Conservation (phyloP, 2,888 invertebrate species). For the Galeopsomyia nigrocyanea region DNA sequence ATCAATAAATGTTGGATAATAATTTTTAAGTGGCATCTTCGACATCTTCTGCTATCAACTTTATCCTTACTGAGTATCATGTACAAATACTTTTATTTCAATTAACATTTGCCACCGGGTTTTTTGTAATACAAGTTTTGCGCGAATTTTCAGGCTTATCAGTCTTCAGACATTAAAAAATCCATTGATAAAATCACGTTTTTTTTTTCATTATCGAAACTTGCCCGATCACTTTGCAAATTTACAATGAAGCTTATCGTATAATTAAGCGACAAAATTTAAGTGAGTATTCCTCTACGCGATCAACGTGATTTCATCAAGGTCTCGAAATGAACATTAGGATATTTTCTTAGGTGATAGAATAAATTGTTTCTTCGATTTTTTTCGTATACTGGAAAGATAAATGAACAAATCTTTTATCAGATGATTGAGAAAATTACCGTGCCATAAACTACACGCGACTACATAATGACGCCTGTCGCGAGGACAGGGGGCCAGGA, state of each 20-base stretch:
- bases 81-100: slow-evolving; percentile 10
- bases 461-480: slow-evolving; percentile 57
- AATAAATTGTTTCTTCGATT: slow-evolving; percentile 35
- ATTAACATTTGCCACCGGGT: slow-evolving; percentile 45
- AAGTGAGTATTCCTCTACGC: neutral
- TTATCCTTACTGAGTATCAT: slow-evolving; percentile 15
- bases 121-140: slow-evolving; percentile 31
- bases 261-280: neutral
- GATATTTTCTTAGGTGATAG: slow-evolving; percentile 35
- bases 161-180: slow-evolving; percentile 57
- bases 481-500: slow-evolving; percentile 59
- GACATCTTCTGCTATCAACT: slow-evolving; percentile 8
- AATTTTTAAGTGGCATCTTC: slow-evolving; percentile 29
- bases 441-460: slow-evolving; percentile 52
- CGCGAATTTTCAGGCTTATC: slow-evolving; percentile 51
- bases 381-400: slow-evolving; percentile 39
- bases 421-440: slow-evolving; percentile 47
- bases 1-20: too few species aligned
- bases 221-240: slow-evolving; percentile 14
- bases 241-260: slow-evolving; percentile 24
- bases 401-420: slow-evolving; percentile 43
- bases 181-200: slow-evolving; percentile 52
- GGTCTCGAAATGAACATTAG: slow-evolving; percentile 43
- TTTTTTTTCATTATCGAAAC: neutral
- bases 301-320: slow-evolving; percentile 46